These are phyloP conservation scores for Balaeniceps rex DNA, from an alignment of 2,113 vertebrate species.

Conservation along the genomic window DNA sequence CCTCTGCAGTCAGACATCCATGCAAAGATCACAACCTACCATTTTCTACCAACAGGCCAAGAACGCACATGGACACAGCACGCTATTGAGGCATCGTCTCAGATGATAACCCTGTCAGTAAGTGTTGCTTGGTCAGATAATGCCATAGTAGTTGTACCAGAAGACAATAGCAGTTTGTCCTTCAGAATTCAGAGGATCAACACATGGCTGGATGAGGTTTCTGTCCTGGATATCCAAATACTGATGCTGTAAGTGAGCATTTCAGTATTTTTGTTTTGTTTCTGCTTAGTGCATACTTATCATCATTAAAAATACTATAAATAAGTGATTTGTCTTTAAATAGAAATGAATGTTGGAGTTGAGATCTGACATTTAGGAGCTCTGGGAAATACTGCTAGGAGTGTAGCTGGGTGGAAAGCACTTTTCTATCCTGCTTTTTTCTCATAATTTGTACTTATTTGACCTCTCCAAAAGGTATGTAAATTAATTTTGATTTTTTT, in stretches of 20 bases:
- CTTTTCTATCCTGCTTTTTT: neutral
- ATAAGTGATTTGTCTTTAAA: neutral
- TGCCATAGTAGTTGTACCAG: neutral
- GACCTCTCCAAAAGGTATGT: neutral
- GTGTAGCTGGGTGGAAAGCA: neutral
- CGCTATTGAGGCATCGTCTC: neutral
- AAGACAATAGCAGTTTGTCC: neutral
- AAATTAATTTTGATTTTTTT: neutral
- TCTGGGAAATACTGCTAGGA: neutral
- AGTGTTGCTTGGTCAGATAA: neutral
- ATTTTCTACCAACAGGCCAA: neutral
- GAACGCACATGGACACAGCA: no score
- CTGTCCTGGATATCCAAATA: neutral
- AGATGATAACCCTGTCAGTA: neutral
- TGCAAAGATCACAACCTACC: neutral
- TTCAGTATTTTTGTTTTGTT: neutral
- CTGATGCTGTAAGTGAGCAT: neutral
- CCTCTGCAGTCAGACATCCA: neutral
- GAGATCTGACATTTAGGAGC: neutral
- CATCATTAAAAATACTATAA: neutral
- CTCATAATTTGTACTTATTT: neutral
- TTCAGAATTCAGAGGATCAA: neutral
- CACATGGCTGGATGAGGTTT: fast-evolving
- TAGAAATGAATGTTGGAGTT: neutral
- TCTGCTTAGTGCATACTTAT: neutral